Base-by-base conservation (phyloP, 2,888 invertebrate genomes). In the Neocrepidodera transversa region DNA sequence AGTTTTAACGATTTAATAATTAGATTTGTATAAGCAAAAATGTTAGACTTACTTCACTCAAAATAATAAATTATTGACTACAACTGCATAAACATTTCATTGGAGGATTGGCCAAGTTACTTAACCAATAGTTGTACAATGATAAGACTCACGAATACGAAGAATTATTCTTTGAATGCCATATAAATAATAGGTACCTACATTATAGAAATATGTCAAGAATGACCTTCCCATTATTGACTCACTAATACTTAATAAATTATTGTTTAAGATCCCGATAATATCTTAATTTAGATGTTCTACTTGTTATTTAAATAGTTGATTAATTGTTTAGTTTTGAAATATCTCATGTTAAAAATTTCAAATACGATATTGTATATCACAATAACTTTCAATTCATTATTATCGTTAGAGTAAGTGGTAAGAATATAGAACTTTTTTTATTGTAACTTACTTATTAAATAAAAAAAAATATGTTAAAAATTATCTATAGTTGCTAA, bases 151-250 rank as follows among this genome's bases (percentile, higher is more conserved):
- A 32, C 32, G 32, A 32, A n/a, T 13, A 11, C 13, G 11, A 10
- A 13, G 11, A 32, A 11, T 11, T 30, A 32, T 13, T 32, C 13
- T 3, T 32, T 32, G 32, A 32, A 32, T 28, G 28, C 28, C 28
- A 10, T 28, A 28, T 17, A 30, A 35, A 48, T 48, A 32, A 32
- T 32, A 10, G 32, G 11, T 10, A 23, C 6, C 6, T 5, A 10
- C 13, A 32, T 32, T 32, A 32, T 13, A 48, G 11, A 32, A n/a
- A 20, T 28, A 35, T 18, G 35, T 18, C 17, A 18, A 40, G 17
- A 45, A 6, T 48, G 35, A 13, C 48, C 30, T 48, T 48, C 48
- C 35, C 14, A 10, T 35, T 18, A 28, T 35, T 48, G 30, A 47
- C 45, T 28, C 47, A 32, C 28, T 7, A n/a, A 20, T n/a, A 30